Conservation (phyloP, 2,888 invertebrate species). For the Lapara coniferarum region DNA sequence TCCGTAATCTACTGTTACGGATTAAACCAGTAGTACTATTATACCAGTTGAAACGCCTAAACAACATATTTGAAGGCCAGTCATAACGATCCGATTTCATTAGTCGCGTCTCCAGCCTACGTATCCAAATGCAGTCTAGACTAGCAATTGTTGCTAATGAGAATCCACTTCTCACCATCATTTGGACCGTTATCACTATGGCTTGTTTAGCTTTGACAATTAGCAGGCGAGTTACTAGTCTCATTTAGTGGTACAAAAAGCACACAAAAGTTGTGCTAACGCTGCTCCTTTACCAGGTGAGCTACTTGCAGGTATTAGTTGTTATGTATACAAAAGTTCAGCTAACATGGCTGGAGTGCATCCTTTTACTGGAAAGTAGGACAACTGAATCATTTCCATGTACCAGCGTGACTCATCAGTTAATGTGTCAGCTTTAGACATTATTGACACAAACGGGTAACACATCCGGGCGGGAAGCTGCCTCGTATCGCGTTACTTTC, state of each 20-base stretch:
- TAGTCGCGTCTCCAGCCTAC: not conserved
- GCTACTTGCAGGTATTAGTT: no score
- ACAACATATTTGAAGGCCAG: not conserved
- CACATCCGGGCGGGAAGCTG: slow-evolving; percentile 69
- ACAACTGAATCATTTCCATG: slow-evolving; percentile 7
- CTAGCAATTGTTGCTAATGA: not conserved
- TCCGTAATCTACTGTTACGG: no score
- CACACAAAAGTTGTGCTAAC: no score
- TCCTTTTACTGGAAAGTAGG: slow-evolving; percentile 16
- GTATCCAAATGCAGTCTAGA: not conserved
- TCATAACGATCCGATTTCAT: not conserved
- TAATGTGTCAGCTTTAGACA: slow-evolving; percentile 70
- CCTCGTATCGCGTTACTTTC: slow-evolving; percentile 73
- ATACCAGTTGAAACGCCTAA: no score
- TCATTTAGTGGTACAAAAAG: no score
- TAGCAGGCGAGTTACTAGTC: no score
- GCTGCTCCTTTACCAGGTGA: no score
- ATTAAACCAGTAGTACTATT: no score
- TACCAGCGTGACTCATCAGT: slow-evolving; percentile 64
- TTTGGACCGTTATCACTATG: no score
- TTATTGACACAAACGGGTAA: slow-evolving; percentile 79
- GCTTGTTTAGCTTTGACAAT: no score
- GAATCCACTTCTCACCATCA: no score
- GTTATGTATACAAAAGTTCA: not conserved
- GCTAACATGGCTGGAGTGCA: not conserved